Evolutionary conservation across 2,888 invertebrate species (phyloP).

Genomic region (Apodemia zela): DNA sequence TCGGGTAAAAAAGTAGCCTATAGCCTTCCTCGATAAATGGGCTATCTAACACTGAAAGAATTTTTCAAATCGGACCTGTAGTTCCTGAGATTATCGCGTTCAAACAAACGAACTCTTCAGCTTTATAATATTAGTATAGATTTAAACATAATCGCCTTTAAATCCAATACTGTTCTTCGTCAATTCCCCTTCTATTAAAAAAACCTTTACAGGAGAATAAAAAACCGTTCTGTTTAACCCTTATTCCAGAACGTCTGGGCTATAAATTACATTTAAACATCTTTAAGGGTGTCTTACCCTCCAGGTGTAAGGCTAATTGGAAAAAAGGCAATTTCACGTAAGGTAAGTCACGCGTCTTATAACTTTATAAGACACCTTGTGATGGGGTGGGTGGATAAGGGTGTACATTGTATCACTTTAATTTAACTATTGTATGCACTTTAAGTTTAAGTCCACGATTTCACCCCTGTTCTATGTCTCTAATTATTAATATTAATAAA

Average conservation of each 20-base stretch:
- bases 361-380: conserved; percentile 18
- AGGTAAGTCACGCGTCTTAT: conserved; percentile 40
- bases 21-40: too few species aligned
- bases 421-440: background rate
- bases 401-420: background rate
- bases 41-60: too few species aligned
- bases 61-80: too few species aligned
- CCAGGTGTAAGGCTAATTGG: conserved; percentile 65
- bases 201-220: background rate
- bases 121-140: too few species aligned
- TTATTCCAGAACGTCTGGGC: background rate
- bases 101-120: too few species aligned
- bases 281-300: conserved; percentile 44
- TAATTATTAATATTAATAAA: too few species aligned
- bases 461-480: background rate
- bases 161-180: too few species aligned
- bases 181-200: too few species aligned
- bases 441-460: background rate
- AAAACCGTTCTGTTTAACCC: conserved; percentile 2
- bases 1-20: too few species aligned
- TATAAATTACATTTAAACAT: conserved; percentile 33
- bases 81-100: too few species aligned
- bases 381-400: background rate
- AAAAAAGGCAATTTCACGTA: conserved; percentile 56
- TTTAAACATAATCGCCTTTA: too few species aligned